phyloP scores from a whole-genome alignment of 2,113 vertebrate genomes.

The Tragelaphus scriptus region DNA sequence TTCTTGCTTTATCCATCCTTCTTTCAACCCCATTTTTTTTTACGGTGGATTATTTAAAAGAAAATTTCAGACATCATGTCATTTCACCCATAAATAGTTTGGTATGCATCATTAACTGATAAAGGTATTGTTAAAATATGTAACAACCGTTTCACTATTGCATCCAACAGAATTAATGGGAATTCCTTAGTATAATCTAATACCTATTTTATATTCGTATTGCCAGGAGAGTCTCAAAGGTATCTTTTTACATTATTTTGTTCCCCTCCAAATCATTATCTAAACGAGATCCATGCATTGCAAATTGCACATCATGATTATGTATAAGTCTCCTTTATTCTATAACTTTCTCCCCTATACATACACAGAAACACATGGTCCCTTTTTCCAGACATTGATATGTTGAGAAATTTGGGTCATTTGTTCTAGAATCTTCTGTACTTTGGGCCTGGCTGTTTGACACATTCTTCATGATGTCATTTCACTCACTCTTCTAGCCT shows the following conservation, averaged over 20 bases:
- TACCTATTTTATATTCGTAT: background rate
- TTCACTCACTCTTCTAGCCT: background rate
- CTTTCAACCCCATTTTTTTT: background rate
- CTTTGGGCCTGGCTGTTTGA: background rate
- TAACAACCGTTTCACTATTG: background rate
- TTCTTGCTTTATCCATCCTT: background rate
- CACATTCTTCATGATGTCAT: background rate
- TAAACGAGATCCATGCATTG: background rate
- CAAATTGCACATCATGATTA: background rate
- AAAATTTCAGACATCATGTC: background rate
- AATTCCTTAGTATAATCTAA: background rate
- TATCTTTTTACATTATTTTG: background rate
- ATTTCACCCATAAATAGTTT: background rate
- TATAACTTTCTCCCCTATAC: background rate
- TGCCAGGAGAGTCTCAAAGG: background rate
- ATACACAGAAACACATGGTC: background rate
- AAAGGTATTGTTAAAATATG: background rate
- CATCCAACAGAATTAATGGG: background rate
- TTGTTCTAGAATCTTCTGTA: background rate
- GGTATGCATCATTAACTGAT: background rate
- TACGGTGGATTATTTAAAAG: background rate
- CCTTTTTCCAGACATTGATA: background rate
- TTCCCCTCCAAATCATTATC: background rate
- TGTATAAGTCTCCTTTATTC: background rate
- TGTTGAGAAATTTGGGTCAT: background rate